Evolutionary conservation across 2,888 invertebrate species (phyloP).

Genomic region (Agrilus biguttatus): DNA sequence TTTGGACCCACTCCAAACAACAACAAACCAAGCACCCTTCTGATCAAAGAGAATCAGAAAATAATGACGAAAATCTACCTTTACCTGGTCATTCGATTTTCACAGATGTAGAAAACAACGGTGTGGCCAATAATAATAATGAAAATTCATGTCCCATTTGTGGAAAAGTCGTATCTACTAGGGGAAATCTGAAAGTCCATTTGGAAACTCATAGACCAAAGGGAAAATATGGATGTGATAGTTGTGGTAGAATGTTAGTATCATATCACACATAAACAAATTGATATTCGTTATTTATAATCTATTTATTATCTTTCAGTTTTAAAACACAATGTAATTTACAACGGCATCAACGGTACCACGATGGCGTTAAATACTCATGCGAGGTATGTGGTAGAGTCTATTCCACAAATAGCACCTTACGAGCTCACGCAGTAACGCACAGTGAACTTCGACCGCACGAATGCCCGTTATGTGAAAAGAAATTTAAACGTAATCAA

Average conservation of each 20-base stretch:
- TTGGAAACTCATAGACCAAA: constrained; percentile 46
- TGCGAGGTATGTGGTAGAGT: constrained; percentile 56
- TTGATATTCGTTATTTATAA: background rate
- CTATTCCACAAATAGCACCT: constrained; percentile 51
- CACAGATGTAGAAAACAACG: constrained; percentile 4
- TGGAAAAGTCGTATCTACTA: constrained; percentile 43
- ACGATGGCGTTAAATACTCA: constrained; percentile 40
- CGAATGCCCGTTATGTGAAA: constrained; percentile 52
- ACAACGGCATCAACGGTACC: constrained; percentile 47
- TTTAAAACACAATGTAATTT: constrained; percentile 52
- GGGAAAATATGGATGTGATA: constrained; percentile 47
- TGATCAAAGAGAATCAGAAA: constrained; percentile 21
- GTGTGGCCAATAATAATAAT: constrained; percentile 6
- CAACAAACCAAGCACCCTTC: constrained; percentile 26
- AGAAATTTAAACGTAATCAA: constrained; percentile 59
- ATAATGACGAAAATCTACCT: constrained; percentile 6
- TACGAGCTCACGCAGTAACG: constrained; percentile 54
- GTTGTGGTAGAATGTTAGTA: constrained; percentile 54
- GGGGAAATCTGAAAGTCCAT: constrained; percentile 48
- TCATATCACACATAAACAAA: constrained; percentile 1
- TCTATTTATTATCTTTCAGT: constrained; percentile 28
- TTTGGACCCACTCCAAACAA: constrained; percentile 40
- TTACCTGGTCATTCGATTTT: too few relatives aligned
- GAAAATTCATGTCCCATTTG: constrained; percentile 43
- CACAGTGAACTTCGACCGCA: constrained; percentile 56